These are phyloP conservation scores for Lerema accius DNA, from an alignment of 1,140 invertebrate species.

Conservation along the genomic window DNA sequence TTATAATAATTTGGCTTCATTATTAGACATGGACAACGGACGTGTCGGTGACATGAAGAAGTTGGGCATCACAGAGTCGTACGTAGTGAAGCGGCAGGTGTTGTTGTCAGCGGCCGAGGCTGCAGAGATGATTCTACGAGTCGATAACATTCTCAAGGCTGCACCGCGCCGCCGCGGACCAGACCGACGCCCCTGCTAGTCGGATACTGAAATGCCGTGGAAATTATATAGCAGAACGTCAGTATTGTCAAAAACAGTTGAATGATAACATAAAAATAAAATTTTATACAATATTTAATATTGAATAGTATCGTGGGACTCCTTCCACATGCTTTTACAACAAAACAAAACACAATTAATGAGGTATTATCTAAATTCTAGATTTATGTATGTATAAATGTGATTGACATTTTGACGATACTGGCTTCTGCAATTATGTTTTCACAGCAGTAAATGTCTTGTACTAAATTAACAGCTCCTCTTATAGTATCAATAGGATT, in stretches of 20 bases:
- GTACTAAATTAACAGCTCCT: no score
- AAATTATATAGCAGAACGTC: no score
- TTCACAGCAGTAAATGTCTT: background rate
- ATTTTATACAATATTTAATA: no score
- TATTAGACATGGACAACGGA: slow-evolving; percentile 93
- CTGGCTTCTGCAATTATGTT: background rate
- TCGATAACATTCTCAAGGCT: slow-evolving; percentile 98
- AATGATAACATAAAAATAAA: background rate
- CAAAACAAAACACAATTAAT: no score
- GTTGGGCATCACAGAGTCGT: slow-evolving; percentile 98
- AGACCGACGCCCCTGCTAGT: slow-evolving; percentile 94
- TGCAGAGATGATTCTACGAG: slow-evolving; percentile 99
- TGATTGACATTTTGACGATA: no score
- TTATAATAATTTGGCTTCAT: slow-evolving; percentile 5
- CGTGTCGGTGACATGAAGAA: slow-evolving; percentile 93
- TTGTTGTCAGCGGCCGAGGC: slow-evolving; percentile 97
- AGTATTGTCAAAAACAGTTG: no score
- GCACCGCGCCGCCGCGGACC: slow-evolving; percentile 95
- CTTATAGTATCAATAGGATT: no score
- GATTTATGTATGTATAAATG: no score
- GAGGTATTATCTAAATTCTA: no score
- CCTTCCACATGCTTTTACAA: no score
- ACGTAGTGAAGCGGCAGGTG: slow-evolving; percentile 97
- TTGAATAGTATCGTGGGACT: no score
- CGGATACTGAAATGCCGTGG: background rate